Evolutionary conservation across 2,797 vertebrate genomes (phyloP).

Genomic region (Pangasius macronema): DNA sequence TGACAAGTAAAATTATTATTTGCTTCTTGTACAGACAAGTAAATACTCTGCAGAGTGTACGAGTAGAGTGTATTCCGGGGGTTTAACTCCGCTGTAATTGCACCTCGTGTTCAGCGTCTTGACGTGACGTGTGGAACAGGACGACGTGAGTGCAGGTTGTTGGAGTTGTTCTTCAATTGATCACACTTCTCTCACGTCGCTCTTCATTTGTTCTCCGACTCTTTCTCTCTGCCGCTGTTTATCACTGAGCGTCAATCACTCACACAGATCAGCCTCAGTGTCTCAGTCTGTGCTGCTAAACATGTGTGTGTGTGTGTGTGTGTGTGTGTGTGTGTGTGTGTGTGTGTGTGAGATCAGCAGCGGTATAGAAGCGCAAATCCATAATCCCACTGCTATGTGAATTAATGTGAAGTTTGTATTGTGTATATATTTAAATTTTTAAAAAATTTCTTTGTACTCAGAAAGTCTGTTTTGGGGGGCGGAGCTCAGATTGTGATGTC

Average conservation of each 20-base stretch:
- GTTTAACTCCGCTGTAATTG: background rate
- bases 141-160: too few relatives aligned
- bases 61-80: background rate
- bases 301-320: background rate
- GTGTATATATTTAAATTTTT: background rate
- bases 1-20: background rate
- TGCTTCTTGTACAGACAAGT: background rate
- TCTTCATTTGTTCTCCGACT: background rate
- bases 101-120: background rate
- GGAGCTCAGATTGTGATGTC: background rate
- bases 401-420: background rate
- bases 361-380: background rate
- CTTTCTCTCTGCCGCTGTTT: background rate
- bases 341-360: background rate
- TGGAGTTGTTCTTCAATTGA: constrained; percentile 11
- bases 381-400: background rate
- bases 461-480: background rate
- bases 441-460: background rate
- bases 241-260: constrained; percentile 1
- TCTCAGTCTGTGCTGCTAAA: background rate
- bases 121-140: background rate
- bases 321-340: constrained; percentile 19
- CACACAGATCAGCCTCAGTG: background rate
- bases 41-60: background rate
- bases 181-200: background rate